Conservation (phyloP, 2,113 vertebrate genomes). For the Zingel zingel region DNA sequence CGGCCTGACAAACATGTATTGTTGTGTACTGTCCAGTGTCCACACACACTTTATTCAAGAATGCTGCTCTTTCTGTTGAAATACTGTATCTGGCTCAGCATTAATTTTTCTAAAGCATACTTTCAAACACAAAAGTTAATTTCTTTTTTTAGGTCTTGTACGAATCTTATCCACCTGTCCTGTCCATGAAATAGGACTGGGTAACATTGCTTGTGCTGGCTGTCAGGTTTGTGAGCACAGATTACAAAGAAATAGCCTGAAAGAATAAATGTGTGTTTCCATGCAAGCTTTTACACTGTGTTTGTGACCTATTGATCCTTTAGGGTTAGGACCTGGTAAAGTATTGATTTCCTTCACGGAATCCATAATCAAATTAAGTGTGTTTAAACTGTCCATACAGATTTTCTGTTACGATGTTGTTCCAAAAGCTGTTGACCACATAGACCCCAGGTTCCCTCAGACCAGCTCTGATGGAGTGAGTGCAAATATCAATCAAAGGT, state of each 20-base stretch:
- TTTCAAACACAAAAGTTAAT: neutral
- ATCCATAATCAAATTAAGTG: slow-evolving; percentile 57
- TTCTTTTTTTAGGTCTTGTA: neutral
- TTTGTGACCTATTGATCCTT: slow-evolving; percentile 53
- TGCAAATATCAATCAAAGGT: slow-evolving; percentile 25
- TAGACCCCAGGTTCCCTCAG: neutral
- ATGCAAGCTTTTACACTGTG: slow-evolving; percentile 6
- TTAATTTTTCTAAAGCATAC: slow-evolving; percentile 5
- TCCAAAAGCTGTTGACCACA: slow-evolving; percentile 16
- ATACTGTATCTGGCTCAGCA: neutral
- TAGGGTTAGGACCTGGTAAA: slow-evolving; percentile 12
- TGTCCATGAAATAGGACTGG: neutral
- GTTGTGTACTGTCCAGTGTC: slow-evolving; percentile 17
- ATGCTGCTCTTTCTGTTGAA: neutral
- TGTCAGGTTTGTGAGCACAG: neutral
- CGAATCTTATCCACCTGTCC: neutral
- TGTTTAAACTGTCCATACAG: slow-evolving; percentile 31
- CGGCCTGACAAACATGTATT: slow-evolving; percentile 9
- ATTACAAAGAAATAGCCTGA: slow-evolving; percentile 9
- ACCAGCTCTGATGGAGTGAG: slow-evolving; percentile 10
- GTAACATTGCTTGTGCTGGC: too few relatives aligned
- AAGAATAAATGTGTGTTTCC: slow-evolving; percentile 17
- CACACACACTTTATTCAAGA: slow-evolving; percentile 16
- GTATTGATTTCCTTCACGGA: slow-evolving; percentile 50
- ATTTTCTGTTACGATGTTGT: slow-evolving; percentile 29